Evolutionary conservation across 2,888 invertebrate genomes (phyloP).

Genomic region (Cyaniris semiargus): DNA sequence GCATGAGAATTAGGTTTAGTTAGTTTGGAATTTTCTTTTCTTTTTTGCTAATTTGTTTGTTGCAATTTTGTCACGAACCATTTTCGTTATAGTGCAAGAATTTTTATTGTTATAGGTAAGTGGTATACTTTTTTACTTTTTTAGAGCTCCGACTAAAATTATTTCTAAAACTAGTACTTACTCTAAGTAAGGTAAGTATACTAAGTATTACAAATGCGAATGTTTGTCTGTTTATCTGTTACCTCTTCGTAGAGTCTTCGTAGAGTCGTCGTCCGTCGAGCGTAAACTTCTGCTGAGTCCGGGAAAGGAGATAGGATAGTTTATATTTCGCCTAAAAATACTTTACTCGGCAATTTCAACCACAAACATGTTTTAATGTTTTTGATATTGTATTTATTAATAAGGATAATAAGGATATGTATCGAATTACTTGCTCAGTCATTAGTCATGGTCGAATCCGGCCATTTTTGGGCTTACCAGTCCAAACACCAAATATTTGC

Average conservation of each 20-base stretch:
- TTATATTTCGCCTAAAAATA: too few species aligned
- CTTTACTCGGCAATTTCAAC: too few species aligned
- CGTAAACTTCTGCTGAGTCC: too few species aligned
- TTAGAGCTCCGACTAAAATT: not conserved
- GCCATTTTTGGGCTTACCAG: not conserved
- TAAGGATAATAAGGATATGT: not conserved
- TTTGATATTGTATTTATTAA: too few species aligned
- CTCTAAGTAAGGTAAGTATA: too few species aligned
- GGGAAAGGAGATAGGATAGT: too few species aligned
- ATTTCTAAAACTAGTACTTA: too few species aligned
- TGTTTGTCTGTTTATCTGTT: too few species aligned
- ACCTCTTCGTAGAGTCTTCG: too few species aligned
- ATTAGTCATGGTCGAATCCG: constrained; percentile 14
- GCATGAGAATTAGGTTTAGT: not conserved
- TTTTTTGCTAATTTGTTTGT: constrained; percentile 3
- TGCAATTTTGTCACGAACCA: not conserved
- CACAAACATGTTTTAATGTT: too few species aligned
- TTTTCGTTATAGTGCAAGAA: not conserved
- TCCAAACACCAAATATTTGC: not conserved
- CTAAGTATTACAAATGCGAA: too few species aligned
- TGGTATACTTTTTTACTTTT: not conserved
- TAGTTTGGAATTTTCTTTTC: not conserved
- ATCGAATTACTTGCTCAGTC: not conserved
- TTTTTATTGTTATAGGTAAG: not conserved
- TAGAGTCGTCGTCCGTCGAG: too few species aligned